Conservation (phyloP, 2,888 invertebrate genomes). For the Phragmatobia fuliginosa region DNA sequence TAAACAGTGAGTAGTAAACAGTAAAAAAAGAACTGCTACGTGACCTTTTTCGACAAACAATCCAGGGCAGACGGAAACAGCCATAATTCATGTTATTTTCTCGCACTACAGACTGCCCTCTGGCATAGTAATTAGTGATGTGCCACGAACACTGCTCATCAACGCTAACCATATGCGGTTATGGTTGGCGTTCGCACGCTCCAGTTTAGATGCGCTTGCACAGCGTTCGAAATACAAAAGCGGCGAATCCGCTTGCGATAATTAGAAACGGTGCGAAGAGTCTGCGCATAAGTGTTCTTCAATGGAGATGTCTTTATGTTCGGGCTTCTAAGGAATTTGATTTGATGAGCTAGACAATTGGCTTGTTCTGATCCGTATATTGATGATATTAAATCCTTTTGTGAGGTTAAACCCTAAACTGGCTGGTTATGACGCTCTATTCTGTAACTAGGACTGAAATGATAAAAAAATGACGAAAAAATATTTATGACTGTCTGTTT, state of each 20-base stretch:
- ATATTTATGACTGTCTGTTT: too few relatives aligned
- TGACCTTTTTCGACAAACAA: conserved; percentile 26
- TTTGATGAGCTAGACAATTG: not conserved
- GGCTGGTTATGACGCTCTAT: too few relatives aligned
- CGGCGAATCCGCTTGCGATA: conserved; percentile 51
- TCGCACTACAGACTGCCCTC: conserved; percentile 38
- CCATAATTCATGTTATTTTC: conserved; percentile 28
- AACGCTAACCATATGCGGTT: conserved; percentile 57
- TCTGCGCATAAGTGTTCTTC: conserved; percentile 23
- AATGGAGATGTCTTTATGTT: conserved; percentile 39
- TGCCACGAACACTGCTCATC: conserved; percentile 57
- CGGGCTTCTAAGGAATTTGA: conserved; percentile 28
- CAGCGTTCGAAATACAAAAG: conserved; percentile 52
- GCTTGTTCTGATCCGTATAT: not conserved
- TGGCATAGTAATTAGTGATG: conserved; percentile 59
- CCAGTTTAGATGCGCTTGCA: conserved; percentile 59
- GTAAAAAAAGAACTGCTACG: conserved; percentile 46
- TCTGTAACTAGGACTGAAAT: too few relatives aligned
- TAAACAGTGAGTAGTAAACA: conserved; percentile 46
- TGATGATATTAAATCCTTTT: too few relatives aligned
- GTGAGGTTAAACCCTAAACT: too few relatives aligned
- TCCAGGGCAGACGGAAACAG: conserved; percentile 12
- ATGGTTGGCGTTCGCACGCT: conserved; percentile 67
- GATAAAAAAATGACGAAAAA: too few relatives aligned
- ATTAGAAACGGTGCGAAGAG: conserved; percentile 43